Percentiles rank a stretch among this genome's conserved stretches.
Conservation (phyloP, 2,888 invertebrate species). For the Rhorus exstirpatorius region DNA sequence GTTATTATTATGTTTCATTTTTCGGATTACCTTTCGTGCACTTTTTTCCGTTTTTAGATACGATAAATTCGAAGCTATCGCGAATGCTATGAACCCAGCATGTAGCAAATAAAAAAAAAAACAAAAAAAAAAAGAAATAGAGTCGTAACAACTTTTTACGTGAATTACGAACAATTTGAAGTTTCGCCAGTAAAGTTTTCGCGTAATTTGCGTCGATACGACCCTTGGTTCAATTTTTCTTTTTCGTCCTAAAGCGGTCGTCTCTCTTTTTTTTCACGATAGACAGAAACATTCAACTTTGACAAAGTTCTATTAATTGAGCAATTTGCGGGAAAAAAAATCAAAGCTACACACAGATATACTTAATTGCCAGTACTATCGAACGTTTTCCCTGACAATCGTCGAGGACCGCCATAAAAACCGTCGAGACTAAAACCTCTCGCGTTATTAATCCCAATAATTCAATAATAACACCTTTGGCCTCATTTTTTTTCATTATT, state of each 20-base stretch:
- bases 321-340: conserved; percentile 6
- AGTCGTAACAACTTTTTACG: conserved; percentile 12
- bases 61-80: too few species aligned
- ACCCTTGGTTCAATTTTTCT: not conserved
- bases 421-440: not conserved
- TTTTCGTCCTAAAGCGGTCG: not conserved
- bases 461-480: too few species aligned
- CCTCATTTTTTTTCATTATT: too few species aligned
- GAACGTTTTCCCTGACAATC: not conserved
- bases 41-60: too few species aligned
- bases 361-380: not conserved
- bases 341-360: not conserved
- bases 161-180: conserved; percentile 13
- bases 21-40: too few species aligned
- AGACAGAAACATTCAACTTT: not conserved
- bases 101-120: not conserved
- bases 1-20: too few species aligned
- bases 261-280: not conserved
- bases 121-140: not conserved
- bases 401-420: not conserved
- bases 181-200: conserved; percentile 4
- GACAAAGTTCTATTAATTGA: not conserved
- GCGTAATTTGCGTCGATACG: conserved; percentile 11
- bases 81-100: too few species aligned
- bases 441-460: too few species aligned